phyloP scores from a whole-genome alignment of 2,888 invertebrate genomes.

The Tuta absoluta region DNA sequence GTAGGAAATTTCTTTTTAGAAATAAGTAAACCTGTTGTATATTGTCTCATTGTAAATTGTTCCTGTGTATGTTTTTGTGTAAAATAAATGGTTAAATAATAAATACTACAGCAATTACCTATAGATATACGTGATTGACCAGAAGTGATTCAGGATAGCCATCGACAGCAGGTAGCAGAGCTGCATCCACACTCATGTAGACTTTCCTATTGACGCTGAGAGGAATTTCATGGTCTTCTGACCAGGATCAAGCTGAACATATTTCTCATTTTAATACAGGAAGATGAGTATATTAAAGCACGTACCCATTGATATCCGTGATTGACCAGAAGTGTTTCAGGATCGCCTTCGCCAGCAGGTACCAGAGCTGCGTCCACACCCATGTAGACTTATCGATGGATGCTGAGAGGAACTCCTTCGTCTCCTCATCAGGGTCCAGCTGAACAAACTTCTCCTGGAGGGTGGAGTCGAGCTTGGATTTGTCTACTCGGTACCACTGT shows the following conservation, averaged over 20 bases:
- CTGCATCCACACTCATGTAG: conserved; percentile 93
- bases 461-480: conserved; percentile 74
- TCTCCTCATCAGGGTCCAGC: conserved; percentile 86
- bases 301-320: conserved; percentile 97
- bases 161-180: conserved; percentile 94
- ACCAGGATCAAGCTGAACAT: conserved; percentile 86
- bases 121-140: conserved; percentile 97
- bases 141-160: conserved; percentile 91
- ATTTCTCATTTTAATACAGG: conserved; percentile 61
- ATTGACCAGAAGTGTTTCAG: conserved; percentile 95
- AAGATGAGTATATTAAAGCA: conserved; percentile 41
- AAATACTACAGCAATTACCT: conserved; percentile 81
- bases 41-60: too few relatives aligned
- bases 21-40: too few relatives aligned
- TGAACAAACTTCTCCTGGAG: conserved; percentile 83
- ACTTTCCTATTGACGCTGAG: conserved; percentile 87
- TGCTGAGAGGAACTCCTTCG: conserved; percentile 86
- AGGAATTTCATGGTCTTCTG: conserved; percentile 88
- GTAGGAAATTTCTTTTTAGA: too few relatives aligned
- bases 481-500: conserved; percentile 88
- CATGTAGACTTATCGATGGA: conserved; percentile 91
- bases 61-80: too few relatives aligned
- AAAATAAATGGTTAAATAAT: too few relatives aligned
- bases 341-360: conserved; percentile 91
- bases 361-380: conserved; percentile 94